A percentile compares a stretch with the other conserved stretches of the same genome.
phyloP scores from a whole-genome alignment of 2,888 invertebrate species.

The Mycogona germanica region DNA sequence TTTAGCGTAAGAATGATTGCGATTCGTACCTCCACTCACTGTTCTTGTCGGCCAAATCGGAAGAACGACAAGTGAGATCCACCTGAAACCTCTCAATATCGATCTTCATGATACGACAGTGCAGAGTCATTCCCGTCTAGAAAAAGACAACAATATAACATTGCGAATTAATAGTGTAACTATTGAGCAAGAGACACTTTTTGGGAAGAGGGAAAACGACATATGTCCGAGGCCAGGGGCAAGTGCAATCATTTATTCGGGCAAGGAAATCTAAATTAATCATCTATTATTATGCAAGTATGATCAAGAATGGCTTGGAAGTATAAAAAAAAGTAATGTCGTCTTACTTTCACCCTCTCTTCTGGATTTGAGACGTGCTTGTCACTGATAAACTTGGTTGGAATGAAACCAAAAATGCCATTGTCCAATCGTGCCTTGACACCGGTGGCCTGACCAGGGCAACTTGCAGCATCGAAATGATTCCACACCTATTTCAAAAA shows the following conservation, averaged over 20 bases:
- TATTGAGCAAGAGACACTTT: too few species aligned
- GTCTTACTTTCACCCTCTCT: slow-evolving; percentile 65
- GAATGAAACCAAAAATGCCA: slow-evolving; percentile 54
- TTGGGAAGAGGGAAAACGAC: too few species aligned
- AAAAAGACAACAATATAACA: slow-evolving; percentile 8
- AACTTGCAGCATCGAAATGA: slow-evolving; percentile 86
- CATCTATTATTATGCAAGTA: too few species aligned
- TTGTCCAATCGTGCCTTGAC: slow-evolving; percentile 83
- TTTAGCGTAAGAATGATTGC: not conserved
- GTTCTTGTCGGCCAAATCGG: slow-evolving; percentile 81
- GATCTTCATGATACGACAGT: slow-evolving; percentile 82
- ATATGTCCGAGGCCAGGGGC: too few species aligned
- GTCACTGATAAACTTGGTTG: slow-evolving; percentile 47
- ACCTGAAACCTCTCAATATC: slow-evolving; percentile 87
- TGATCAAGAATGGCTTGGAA: too few species aligned
- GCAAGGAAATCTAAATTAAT: too few species aligned
- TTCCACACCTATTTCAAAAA: slow-evolving; percentile 62
- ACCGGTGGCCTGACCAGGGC: slow-evolving; percentile 92
- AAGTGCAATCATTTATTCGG: too few species aligned
- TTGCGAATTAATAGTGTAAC: not conserved
- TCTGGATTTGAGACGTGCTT: slow-evolving; percentile 86
- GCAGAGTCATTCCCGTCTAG: slow-evolving; percentile 35
- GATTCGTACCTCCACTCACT: slow-evolving; percentile 63
- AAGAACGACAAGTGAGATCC: slow-evolving; percentile 85
- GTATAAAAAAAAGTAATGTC: too few species aligned